Evolutionary conservation across 1,140 invertebrate species (phyloP), one percentile per base, ranked within the genome.

Genomic region (Pinna nobilis): DNA sequence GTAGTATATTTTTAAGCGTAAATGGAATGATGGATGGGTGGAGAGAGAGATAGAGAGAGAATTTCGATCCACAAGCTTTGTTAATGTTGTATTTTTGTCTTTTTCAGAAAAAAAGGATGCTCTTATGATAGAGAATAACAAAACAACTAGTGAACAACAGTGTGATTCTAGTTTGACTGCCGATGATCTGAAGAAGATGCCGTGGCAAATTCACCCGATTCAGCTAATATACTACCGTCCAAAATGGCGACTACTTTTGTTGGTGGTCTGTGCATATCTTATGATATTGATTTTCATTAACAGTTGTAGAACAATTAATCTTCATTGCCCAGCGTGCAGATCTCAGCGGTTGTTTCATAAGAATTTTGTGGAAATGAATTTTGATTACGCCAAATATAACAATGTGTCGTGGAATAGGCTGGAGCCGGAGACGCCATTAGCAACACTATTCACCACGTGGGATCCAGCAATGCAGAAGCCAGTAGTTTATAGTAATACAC

Each of bases 371-470:
- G 28, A 60, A 3, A 23, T 70, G 32, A 44, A 70, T 35, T 60
- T 50, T 13, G 51, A 72, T 41, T 72, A 57, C 28, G 4, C n/a
- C 11, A 64, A 65, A 59, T 72, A 72, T 64, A 30, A 50, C 23
- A 72, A 72, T 35, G 57, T 44, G 28, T 51, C 70, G n/a, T 72
- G 70, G 70, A 47, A 57, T 15, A 47, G 25, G 2, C 61, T 35
- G 20, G 23, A 60, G 11, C n/a, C 23, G 2, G 25, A 51, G 11
- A 66, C 28, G 5, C 61, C 61, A 6, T 39, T 76, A 23, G 32
- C 68, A 30, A 76, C 74, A 13, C 25, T 76, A 5, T 76, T 76
- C 44, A 76, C 74, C 5, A 65, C 74, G 20, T 76, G 74, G 74
- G 50, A 76, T 35, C 44, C 61, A 6, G 53, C 61, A 9, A 69